Evolutionary conservation across 2,888 invertebrate species (phyloP).

Genomic region (Tipula lateralis): DNA sequence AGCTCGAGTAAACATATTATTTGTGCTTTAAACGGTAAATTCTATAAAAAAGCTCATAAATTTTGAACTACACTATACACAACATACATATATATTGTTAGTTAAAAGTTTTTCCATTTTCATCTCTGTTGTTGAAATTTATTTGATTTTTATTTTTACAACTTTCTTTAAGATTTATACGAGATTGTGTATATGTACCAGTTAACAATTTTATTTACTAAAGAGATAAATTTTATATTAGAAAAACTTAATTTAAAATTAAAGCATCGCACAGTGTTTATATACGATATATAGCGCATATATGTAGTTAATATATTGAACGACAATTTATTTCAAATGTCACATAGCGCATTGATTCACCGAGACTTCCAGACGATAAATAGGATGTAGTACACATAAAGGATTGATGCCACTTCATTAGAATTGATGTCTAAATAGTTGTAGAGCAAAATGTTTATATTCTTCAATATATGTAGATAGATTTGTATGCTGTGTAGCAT

Average conservation of each 20-base stretch:
- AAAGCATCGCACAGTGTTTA: too few species aligned
- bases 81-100: background rate
- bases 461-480: too few species aligned
- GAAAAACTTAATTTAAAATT: background rate
- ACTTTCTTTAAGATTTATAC: background rate
- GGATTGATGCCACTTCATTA: background rate
- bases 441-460: too few species aligned
- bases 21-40: background rate
- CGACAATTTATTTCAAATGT: background rate
- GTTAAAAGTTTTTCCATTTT: background rate
- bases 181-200: background rate
- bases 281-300: too few species aligned
- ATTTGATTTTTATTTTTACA: background rate
- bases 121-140: background rate
- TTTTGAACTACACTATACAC: background rate
- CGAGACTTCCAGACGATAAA: background rate
- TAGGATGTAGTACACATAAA: background rate
- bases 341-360: background rate
- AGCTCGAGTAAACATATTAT: background rate
- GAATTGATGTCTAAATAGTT: too few species aligned
- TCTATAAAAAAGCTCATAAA: background rate
- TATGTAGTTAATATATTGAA: background rate
- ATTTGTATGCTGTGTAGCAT: too few species aligned
- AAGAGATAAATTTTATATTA: background rate
- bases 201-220: background rate